Evolutionary conservation across 2,888 invertebrate genomes (phyloP), one percentile per base, ranked within the genome.

Genomic region (Priocnemis perturbator): DNA sequence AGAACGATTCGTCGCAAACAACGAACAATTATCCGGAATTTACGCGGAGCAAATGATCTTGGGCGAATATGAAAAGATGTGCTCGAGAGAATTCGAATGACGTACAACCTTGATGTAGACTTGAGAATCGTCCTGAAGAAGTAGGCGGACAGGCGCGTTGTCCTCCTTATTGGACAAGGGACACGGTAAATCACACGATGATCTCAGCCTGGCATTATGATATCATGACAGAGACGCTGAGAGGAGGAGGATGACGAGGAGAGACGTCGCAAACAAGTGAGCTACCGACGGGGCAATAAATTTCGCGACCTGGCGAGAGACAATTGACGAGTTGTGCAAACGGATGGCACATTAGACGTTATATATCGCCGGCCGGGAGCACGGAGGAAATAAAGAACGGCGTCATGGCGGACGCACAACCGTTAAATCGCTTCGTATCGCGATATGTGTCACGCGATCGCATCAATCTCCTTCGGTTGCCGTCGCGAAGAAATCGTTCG

Each of bases 161-260:
- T 17, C 14, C 23, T 64, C 44, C 17, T 50, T 20, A 45, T 76
- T 63, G 67, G 62, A 68, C 60, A 64, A 64, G 57, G 53, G 60
- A 72, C 61, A 64, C 26, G 23, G 64, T 70, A 74, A 72, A 72
- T 77, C 72, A 65, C 52, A 56, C 62, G 23, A 65, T 70, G 60
- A 73, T 76, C 63, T 78, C 72, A 66, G 56, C 71, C 50, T 7
- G 63, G 62, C 64, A 66, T 66, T 71, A 65, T 71, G 71, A 75
- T 65, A 69, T 69, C 60, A 61, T 57, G n/a, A 44, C 44, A 26
- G 30, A 50, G 21, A 23, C 19, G 30, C 11, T 3, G 2, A 17
- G 20, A 30, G 50, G 44, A 26, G 9, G 48, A 60, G 63, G 59
- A 52, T 60, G 69, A 64, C 58, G 57, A 55, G 53, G n/a, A 23